Base-by-base conservation (phyloP, 2,113 vertebrate species). In the Sander vitreus region DNA sequence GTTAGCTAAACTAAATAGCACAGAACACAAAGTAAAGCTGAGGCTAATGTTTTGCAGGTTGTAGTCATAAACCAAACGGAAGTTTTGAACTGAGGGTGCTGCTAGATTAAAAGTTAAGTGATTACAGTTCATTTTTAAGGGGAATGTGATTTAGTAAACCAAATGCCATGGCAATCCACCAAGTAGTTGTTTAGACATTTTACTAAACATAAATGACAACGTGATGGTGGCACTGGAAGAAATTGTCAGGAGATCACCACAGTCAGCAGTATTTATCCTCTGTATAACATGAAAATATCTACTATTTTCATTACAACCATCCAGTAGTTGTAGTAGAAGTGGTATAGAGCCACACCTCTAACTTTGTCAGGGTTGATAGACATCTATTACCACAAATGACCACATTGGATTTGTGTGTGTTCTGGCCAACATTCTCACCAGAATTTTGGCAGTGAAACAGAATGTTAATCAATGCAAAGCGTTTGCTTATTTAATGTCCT, bases 391-490 rank as follows among this genome's bases (percentile, higher is more conserved):
- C 23, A 47, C 4, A 64, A 43, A 67, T 66, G 11, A 7, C 36
- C 16, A 33, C n/a, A 25, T 27, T 69, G 4, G 25, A 23, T 50
- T 67, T 60, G 9, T 3, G 33, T 63, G 48, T 19, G 14, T 19
- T 79, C 27, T 67, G 60, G 21, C 27, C 3, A 33, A 30, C 19
- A 47, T 63, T 68, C 21, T 16, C 36, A 39, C 21, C 15, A 33
- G 4, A 39, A n/a, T 21, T 55, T 36, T 58, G 60, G 73, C 23
- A 69, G 23, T 48, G 48, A 50, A 39, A 65, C 33, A 25, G 27
- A 27, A 54, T 67, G 68, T 70, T 45, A 63, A 53, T 70, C 47
- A 65, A 54, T 58, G 15, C 36, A 73, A 85, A 79, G 2, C 0
- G 3, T 15, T 78, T 14, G 3, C n/a, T 63, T 76, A 47, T 50